These are phyloP conservation scores for Azorinus chamasolen DNA, from an alignment of 2,888 invertebrate species.

Conservation along the genomic window DNA sequence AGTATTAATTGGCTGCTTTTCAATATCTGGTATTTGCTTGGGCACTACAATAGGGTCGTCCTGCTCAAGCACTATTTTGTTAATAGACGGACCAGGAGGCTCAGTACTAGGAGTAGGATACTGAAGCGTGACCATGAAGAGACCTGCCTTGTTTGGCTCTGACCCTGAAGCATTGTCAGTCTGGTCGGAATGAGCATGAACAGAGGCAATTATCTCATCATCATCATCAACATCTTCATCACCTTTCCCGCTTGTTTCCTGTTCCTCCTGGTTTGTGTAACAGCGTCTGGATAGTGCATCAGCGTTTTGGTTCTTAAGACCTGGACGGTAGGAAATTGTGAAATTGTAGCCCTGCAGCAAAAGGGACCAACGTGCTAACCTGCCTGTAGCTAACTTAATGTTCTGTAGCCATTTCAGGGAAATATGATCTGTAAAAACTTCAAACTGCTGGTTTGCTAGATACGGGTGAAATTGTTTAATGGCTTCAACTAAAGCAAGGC, in stretches of 20 bases:
- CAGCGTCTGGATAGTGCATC: constrained; percentile 1
- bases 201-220: too few relatives aligned
- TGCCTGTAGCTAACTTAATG: constrained; percentile 3
- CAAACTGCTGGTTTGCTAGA: too few relatives aligned
- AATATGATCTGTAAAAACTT: constrained; percentile 57
- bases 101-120: background rate
- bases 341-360: constrained; percentile 17
- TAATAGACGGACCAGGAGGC: constrained; percentile 30
- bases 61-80: constrained; percentile 12
- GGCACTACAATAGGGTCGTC: too few relatives aligned
- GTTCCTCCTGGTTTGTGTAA: background rate
- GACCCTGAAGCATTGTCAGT: constrained; percentile 13
- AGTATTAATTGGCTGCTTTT: too few relatives aligned
- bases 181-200: background rate
- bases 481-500: background rate
- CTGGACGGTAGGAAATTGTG: constrained; percentile 7
- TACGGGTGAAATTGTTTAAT: too few relatives aligned
- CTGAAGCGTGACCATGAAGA: background rate
- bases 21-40: too few relatives aligned
- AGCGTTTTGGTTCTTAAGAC: constrained; percentile 14
- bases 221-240: too few relatives aligned
- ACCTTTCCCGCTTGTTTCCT: background rate
- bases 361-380: constrained; percentile 8
- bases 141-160: background rate
- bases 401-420: constrained; percentile 53